These are phyloP conservation scores for Carollia perspicillata DNA, from an alignment of 2,113 vertebrate genomes.

Conservation along the genomic window DNA sequence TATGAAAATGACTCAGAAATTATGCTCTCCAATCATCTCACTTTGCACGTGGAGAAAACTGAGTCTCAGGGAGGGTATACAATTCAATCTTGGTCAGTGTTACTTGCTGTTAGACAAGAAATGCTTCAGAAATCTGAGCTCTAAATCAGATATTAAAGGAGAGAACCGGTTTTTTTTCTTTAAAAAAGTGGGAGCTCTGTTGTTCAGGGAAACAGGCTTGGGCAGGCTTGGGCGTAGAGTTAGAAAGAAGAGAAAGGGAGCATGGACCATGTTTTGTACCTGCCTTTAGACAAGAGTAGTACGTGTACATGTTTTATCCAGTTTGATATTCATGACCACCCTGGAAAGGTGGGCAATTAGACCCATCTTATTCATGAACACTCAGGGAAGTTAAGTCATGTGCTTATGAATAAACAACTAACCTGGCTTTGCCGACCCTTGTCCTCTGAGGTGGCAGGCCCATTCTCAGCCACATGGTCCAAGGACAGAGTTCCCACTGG, in stretches of 20 bases:
- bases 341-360: background rate
- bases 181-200: background rate
- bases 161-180: background rate
- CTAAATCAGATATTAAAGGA: background rate
- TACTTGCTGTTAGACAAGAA: background rate
- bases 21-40: background rate
- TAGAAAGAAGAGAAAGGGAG: background rate
- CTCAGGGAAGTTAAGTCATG: background rate
- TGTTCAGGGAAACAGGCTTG: background rate
- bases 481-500: background rate
- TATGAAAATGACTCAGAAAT: background rate
- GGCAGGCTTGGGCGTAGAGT: background rate
- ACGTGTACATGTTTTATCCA: background rate
- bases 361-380: background rate
- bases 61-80: background rate
- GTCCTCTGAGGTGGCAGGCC: background rate
- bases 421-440: background rate
- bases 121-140: background rate
- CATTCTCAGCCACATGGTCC: background rate
- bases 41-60: background rate
- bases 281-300: background rate
- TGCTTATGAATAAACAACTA: background rate
- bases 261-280: background rate
- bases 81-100: background rate
- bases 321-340: background rate